Base-by-base conservation (phyloP, 2,888 invertebrate species). In the Fabriciana adippe region DNA sequence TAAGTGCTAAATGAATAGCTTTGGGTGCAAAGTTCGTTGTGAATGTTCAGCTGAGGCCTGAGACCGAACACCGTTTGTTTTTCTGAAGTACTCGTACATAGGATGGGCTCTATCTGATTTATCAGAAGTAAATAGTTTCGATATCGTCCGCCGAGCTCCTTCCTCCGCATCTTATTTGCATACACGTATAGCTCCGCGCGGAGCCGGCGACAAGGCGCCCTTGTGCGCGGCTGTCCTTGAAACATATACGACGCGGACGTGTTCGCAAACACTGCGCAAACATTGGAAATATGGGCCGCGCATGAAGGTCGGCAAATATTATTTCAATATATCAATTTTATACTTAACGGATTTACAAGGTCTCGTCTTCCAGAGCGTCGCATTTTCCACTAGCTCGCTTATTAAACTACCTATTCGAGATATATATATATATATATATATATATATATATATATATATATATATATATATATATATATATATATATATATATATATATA, bases 151-250 rank as follows among this genome's bases (percentile, higher is more conserved):
- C 35, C 35, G 35, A 41, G 35, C 35, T 8, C 35, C 35, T 41
- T 41, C 35, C 35, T 41, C 35, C 35, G 35, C 35, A 1, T 57
- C 56, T 16, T 21, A 13, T 47, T 15, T 15, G 8, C 8, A 6
- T 57, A 57, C 47, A 57, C 47, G 18, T 47, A 57, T 57, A 47
- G 48, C 16, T 1, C 47, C n/a, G n/a, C n/a, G 48, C n/a, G n/a
- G n/a, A 18, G 45, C 26, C 31, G 26, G 31, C 18, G 68, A 71
- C 72, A 74, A 73, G 67, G 71, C 73, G 72, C 76, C 78, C 77
- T 76, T 75, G 74, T 75, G 63, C 68, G 65, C 65, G 72, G 71
- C 72, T 64, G 64, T 71, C 67, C 74, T 67, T 69, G 71, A 56
- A 57, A 16, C 35, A 41, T 41, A 64, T 67, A 15, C 41, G 35